Base-by-base conservation (phyloP, 2,113 vertebrate species). In the Jaculus jaculus region DNA sequence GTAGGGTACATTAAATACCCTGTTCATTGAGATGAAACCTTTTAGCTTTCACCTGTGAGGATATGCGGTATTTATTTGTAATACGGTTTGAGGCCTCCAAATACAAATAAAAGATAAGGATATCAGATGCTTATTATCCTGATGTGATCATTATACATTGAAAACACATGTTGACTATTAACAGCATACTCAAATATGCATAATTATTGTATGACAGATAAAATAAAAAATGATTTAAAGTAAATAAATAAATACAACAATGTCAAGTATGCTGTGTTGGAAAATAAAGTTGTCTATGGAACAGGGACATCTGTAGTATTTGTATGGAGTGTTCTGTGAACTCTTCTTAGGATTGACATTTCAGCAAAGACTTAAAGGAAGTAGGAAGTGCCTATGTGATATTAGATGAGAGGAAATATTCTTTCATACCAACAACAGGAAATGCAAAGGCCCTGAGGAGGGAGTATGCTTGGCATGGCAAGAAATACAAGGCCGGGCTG, bases 271-370 rank as follows among this genome's bases (percentile, higher is more conserved):
- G 23, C 30, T 42, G 16, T 63, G 42, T 84, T 51, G 71, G 77
- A 93, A 89, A 93, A 68, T 63, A 73, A 93, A 87, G 23, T 23
- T 74, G 12, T 73, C 16, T 63, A 74, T 61, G 54, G 17, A 73
- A 61, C 15, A 37, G 63, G 28, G 26, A 4, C 9, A 30, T 24
- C 4, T 42, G 34, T 13, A 58, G 24, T 68, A 87, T 74, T 89
- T 60, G 47, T 54, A 72, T 54, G 32, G 16, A 0, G 10, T 84
- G 2, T 79, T 93, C 58, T 69, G 34, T 60, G 32, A 93, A 91
- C 28, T 6, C 47, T 88, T 78, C 58, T 91, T 63, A 42, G 3
- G 88, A 78, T 21, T 84, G 39, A 47, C 54, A 73, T 58, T 74
- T 95, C 85, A 47, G 13, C 21, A 82, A 30, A 28, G 32, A 68